Percentiles rank a stretch among this genome's conserved stretches.
Evolutionary conservation across 2,888 invertebrate genomes (phyloP).

Genomic region (Pandemis heparana): DNA sequence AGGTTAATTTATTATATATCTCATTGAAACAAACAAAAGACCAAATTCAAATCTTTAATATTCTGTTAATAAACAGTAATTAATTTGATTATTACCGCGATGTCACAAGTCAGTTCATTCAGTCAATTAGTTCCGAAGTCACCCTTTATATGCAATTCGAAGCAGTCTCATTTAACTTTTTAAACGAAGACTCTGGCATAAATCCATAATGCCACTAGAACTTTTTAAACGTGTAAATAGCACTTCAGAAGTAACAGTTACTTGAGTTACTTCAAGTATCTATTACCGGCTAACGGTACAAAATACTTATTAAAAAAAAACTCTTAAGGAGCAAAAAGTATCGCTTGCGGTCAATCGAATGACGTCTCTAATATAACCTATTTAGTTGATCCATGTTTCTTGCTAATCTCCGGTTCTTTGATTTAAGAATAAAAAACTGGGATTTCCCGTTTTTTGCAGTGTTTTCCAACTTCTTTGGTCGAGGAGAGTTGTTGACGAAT

Average conservation of each 20-base stretch:
- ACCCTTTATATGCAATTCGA: background rate
- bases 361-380: constrained; percentile 13
- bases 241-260: constrained; percentile 24
- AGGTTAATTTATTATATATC: no score
- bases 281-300: constrained; percentile 21
- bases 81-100: no score
- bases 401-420: constrained; percentile 1
- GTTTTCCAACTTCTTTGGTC: background rate
- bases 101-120: no score
- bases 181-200: background rate
- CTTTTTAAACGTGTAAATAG: constrained; percentile 8
- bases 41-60: no score
- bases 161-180: background rate
- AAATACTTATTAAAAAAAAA: constrained; percentile 12
- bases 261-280: constrained; percentile 29
- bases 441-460: background rate
- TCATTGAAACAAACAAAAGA: no score
- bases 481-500: no score
- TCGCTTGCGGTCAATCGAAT: background rate
- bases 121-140: no score
- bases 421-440: background rate
- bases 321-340: constrained; percentile 6
- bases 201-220: background rate
- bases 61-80: no score
- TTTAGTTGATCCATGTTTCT: constrained; percentile 17